Base-by-base conservation (phyloP, 92 coral and sea anemone genomes). In the Porites cylindrica region DNA sequence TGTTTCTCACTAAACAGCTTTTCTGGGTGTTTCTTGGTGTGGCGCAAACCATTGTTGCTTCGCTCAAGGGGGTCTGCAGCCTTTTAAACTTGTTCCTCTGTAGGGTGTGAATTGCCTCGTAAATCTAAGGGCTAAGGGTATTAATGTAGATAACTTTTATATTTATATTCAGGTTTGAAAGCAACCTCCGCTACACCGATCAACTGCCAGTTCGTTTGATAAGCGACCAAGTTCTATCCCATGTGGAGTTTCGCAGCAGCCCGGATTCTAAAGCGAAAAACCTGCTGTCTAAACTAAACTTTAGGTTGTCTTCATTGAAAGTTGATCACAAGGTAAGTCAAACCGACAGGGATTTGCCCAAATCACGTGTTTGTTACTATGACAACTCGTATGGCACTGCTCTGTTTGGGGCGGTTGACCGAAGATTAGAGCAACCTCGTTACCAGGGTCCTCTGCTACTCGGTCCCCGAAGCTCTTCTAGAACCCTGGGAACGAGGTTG, bases 191-290 rank as follows among this genome's bases (percentile, higher is more conserved):
- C 16, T n/a, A 21, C 53, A 32, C 4, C 38, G 24, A 1, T 1
- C 81, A 60, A 58, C 53, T 77, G 10, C 21, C 26, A n/a, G 52
- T 77, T 9, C 56, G 81, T 32, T 50, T 77, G 2, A 77, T 60
- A 14, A 61, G 14, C 20, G 81, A 77, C 70, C 43, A 59, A 3
- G 81, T 7, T 5, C 2, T 26, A 7, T 60, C 53, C 4, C 51
- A 38, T 24, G 81, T 77, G 81, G 51, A 32, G 51, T 77, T 77
- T 60, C 60, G 29, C 66, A 52, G 47, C 19, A 72, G 52, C 76
- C 76, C 76, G 1, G 10, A 43, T 8, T 7, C 3, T 24, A 21
- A 6, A 0, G 51, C 3, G 11, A 21, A 72, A 47, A 18, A 47
- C 13, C n/a, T 72, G 11, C 19, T 77, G 16, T 61, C 70, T 18